Evolutionary conservation across 2,888 invertebrate species (phyloP).

Genomic region (Ectemnius continuus): DNA sequence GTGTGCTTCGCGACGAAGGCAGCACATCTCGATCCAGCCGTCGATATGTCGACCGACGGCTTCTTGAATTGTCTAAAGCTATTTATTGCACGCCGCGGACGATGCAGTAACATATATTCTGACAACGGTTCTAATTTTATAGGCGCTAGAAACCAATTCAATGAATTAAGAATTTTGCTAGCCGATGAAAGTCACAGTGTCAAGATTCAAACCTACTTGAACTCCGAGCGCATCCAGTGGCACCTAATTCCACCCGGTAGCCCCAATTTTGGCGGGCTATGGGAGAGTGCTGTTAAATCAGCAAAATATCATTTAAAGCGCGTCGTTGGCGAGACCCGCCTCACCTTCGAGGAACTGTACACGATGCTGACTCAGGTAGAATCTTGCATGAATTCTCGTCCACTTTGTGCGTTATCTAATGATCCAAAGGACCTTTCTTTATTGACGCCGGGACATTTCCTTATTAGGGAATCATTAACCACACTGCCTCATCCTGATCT

Average conservation of each 20-base stretch:
- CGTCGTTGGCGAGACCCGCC: too few relatives aligned
- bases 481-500: too few relatives aligned
- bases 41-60: neutral
- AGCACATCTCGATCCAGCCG: neutral
- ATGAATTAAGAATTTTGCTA: too few relatives aligned
- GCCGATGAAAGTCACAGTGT: too few relatives aligned
- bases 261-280: too few relatives aligned
- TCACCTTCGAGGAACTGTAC: neutral
- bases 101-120: neutral
- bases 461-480: too few relatives aligned
- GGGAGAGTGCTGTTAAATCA: too few relatives aligned
- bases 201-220: too few relatives aligned
- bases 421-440: neutral
- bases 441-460: slow-evolving; percentile 9
- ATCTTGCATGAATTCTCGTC: slow-evolving; percentile 11
- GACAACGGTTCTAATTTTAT: too few relatives aligned
- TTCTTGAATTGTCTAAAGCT: neutral
- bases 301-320: too few relatives aligned
- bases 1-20: neutral
- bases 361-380: slow-evolving; percentile 8
- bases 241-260: too few relatives aligned
- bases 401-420: neutral
- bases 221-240: neutral
- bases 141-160: too few relatives aligned
- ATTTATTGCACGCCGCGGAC: neutral